These are phyloP conservation scores for Glyphotaelius pellucidus DNA, from an alignment of 2,888 invertebrate genomes.

Conservation along the genomic window DNA sequence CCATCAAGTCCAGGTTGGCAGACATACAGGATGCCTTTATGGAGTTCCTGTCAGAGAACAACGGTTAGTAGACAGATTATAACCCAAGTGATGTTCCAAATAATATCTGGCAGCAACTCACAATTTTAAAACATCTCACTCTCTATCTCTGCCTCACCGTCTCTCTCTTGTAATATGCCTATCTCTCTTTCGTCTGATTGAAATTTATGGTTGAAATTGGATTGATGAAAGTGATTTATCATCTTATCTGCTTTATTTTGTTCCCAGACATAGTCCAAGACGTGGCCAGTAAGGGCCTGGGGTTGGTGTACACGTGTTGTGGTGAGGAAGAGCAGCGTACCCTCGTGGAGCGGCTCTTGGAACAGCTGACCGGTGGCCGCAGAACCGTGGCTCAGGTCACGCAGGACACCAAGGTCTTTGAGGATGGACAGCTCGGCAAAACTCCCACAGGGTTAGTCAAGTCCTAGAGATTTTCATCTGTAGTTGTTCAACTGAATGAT, in stretches of 20 bases:
- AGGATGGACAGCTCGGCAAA: conserved; percentile 91
- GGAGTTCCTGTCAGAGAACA: conserved; percentile 91
- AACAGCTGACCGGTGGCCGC: conserved; percentile 89
- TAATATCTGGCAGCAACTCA: background rate
- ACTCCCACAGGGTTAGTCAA: conserved; percentile 87
- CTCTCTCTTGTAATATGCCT: too few species aligned
- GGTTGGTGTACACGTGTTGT: conserved; percentile 90
- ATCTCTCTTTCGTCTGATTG: too few species aligned
- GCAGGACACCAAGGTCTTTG: conserved; percentile 90
- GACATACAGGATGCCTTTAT: conserved; percentile 90
- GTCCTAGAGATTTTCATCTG: background rate
- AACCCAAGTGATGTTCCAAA: too few species aligned
- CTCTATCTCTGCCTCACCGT: background rate
- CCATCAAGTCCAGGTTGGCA: conserved; percentile 82
- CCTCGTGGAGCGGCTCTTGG: conserved; percentile 87
- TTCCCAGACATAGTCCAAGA: conserved; percentile 92
- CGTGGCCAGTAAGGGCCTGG: conserved; percentile 93
- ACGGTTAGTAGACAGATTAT: conserved; percentile 79
- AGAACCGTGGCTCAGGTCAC: conserved; percentile 85
- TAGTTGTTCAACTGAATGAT: background rate
- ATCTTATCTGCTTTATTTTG: background rate
- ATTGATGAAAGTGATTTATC: background rate
- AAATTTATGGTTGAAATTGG: too few species aligned
- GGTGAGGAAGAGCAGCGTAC: conserved; percentile 83
- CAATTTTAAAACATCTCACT: background rate